Evolutionary conservation across 2,797 vertebrate species (phyloP).

Genomic region (Aselliscus stoliczkanus): DNA sequence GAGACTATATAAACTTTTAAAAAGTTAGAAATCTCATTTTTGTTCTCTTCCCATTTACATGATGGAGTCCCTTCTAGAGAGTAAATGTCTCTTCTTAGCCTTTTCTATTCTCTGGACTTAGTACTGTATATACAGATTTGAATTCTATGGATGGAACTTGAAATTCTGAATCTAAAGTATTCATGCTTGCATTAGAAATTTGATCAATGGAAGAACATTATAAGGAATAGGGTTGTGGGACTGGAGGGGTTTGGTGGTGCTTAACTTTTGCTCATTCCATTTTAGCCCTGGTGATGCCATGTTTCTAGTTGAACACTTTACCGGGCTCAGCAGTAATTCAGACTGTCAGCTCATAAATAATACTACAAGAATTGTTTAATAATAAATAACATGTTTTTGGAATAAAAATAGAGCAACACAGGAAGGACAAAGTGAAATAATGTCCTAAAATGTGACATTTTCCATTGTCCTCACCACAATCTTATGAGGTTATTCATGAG

Average conservation of each 20-base stretch:
- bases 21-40: neutral
- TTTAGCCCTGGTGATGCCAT: neutral
- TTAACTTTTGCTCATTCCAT: neutral
- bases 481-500: neutral
- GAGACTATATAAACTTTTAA: neutral
- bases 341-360: neutral
- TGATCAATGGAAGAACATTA: neutral
- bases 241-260: neutral
- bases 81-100: neutral
- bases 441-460: neutral
- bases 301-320: neutral
- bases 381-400: neutral
- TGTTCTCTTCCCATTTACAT: neutral
- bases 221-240: neutral
- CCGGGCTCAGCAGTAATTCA: neutral
- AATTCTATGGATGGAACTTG: neutral
- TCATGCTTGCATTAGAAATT: neutral
- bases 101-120: neutral
- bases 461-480: neutral
- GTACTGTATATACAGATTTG: neutral
- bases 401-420: neutral
- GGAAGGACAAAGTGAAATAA: neutral
- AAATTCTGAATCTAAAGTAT: neutral
- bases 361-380: neutral
- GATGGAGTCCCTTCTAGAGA: neutral